phyloP scores from a whole-genome alignment of 1,140 invertebrate genomes.

The Metaphire vulgaris region DNA sequence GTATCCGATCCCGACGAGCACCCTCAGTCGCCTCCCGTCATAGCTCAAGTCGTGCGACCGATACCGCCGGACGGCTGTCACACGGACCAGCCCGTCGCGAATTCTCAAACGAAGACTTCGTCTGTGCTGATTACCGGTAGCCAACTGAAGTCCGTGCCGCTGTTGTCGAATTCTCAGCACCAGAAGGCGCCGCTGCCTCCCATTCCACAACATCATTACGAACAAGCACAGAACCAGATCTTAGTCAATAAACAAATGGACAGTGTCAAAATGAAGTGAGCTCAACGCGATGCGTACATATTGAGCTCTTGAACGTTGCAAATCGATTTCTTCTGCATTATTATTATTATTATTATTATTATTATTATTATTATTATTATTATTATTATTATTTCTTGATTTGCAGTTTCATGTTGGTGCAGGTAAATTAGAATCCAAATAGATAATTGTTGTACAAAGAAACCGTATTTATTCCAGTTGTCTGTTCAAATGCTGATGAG shows the following conservation, averaged over 20 bases:
- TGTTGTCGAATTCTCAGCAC: neutral
- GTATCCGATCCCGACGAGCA: neutral
- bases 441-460: too few relatives aligned
- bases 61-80: neutral
- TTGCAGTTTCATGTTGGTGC: too few relatives aligned
- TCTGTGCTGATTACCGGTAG: neutral
- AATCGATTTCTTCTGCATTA: too few relatives aligned
- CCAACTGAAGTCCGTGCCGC: neutral
- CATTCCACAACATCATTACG: slow-evolving; percentile 17
- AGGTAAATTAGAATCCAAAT: too few relatives aligned
- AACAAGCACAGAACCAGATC: slow-evolving; percentile 18
- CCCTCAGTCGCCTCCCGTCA: neutral
- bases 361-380: too few relatives aligned
- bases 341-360: too few relatives aligned
- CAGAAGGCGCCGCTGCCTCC: slow-evolving; percentile 10
- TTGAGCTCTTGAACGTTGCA: too few relatives aligned
- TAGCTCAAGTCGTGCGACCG: neutral
- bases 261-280: slow-evolving; percentile 52
- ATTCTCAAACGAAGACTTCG: neutral
- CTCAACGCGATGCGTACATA: too few relatives aligned
- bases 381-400: too few relatives aligned
- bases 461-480: too few relatives aligned
- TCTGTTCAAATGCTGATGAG: too few relatives aligned
- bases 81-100: neutral
- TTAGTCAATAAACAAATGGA: slow-evolving; percentile 21